Conservation (phyloP, 2,888 invertebrate species). For the Chrysopilus asiliformis region DNA sequence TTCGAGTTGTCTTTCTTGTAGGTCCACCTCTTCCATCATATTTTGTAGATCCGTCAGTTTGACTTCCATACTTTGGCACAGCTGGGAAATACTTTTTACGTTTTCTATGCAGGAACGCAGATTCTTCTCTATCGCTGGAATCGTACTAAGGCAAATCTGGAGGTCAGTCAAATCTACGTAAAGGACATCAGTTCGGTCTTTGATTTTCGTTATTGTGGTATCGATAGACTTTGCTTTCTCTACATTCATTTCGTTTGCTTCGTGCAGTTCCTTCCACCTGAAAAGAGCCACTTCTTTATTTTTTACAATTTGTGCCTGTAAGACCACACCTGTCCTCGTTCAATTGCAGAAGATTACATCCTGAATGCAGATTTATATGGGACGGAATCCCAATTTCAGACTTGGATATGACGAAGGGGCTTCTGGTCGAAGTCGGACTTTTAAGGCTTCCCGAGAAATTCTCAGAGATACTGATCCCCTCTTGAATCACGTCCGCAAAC, state of each 20-base stretch:
- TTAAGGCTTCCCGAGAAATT: conserved; percentile 28
- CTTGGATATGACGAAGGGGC: too few relatives aligned
- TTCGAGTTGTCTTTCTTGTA: conserved; percentile 48
- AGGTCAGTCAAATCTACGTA: conserved; percentile 25
- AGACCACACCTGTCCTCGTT: too few relatives aligned
- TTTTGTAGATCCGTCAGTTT: conserved; percentile 45
- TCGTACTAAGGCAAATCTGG: conserved; percentile 22
- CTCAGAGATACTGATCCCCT: conserved; percentile 34
- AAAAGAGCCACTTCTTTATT: too few relatives aligned
- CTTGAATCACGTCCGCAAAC: conserved; percentile 37
- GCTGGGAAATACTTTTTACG: conserved; percentile 37
- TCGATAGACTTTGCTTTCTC: conserved; percentile 38
- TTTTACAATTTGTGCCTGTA: too few relatives aligned
- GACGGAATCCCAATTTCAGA: conserved; percentile 22
- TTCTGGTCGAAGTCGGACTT: too few relatives aligned
- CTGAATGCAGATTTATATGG: conserved; percentile 41
- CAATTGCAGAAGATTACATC: conserved; percentile 46
- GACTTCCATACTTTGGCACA: conserved; percentile 43
- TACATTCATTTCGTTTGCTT: conserved; percentile 48
- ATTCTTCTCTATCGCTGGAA: conserved; percentile 31
- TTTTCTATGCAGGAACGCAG: conserved; percentile 32
- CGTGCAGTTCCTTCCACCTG: conserved; percentile 50
- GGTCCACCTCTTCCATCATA: conserved; percentile 47
- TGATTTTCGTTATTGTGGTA: conserved; percentile 36
- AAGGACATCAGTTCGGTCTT: conserved; percentile 21